Conservation (phyloP, 2,797 vertebrate genomes). For the Lophotriccus pileatus region DNA sequence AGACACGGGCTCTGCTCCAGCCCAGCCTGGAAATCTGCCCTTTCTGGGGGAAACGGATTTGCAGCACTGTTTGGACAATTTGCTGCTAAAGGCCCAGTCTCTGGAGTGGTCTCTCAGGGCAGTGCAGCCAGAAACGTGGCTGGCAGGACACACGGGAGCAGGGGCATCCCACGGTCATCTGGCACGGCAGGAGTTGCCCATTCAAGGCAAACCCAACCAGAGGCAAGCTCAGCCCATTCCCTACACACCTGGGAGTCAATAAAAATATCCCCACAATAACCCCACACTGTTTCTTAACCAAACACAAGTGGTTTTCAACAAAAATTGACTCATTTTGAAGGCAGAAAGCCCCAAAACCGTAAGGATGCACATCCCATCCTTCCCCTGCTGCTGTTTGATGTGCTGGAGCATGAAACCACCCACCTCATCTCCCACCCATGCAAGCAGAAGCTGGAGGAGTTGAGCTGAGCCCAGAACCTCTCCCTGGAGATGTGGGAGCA, state of each 20-base stretch:
- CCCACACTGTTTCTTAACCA: accelerated
- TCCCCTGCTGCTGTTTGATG: background rate
- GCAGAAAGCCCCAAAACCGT: accelerated
- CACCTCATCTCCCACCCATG: accelerated
- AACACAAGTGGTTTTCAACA: background rate
- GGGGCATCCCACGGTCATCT: background rate
- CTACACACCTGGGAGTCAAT: too few relatives aligned
- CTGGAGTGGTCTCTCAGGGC: background rate
- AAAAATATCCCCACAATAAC: accelerated
- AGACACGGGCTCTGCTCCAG: background rate
- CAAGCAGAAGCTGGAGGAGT: background rate
- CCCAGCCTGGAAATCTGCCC: background rate
- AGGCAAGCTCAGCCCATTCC: background rate
- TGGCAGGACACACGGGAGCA: background rate
- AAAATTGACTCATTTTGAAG: accelerated
- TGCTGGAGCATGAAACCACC: background rate
- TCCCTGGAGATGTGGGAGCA: background rate
- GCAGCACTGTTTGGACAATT: accelerated
- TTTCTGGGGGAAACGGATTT: background rate
- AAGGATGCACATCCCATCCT: background rate
- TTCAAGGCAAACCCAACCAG: background rate
- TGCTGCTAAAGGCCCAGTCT: background rate
- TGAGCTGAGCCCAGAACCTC: background rate
- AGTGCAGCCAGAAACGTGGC: background rate
- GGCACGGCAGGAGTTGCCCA: accelerated